Conservation (phyloP, 2,797 vertebrate species). For the Anomalospiza imberbis region DNA sequence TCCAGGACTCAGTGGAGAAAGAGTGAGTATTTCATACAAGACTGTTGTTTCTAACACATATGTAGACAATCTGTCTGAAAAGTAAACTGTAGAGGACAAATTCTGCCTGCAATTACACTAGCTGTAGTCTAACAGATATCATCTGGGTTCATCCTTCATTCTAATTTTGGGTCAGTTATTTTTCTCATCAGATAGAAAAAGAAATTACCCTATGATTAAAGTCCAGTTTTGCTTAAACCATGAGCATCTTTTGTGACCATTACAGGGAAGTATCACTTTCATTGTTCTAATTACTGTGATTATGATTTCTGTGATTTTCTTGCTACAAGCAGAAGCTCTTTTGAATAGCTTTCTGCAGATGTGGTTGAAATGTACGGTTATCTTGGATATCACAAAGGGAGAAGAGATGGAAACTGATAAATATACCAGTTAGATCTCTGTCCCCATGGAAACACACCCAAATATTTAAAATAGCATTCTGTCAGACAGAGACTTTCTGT, state of each 20-base stretch:
- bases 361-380: not conserved
- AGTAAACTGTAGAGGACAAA: not conserved
- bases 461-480: conserved; percentile 48
- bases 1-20: conserved; percentile 65
- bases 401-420: conserved; percentile 19
- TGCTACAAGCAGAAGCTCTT: not conserved
- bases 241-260: not conserved
- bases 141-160: not conserved
- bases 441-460: conserved; percentile 32
- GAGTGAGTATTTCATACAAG: conserved; percentile 59
- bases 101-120: not conserved
- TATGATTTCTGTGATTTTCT: not conserved
- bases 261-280: not conserved
- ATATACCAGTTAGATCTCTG: not conserved
- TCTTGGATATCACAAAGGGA: not conserved
- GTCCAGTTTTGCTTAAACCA: not conserved
- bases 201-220: not conserved
- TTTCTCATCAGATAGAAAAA: not conserved
- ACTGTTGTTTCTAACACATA: not conserved
- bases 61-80: not conserved
- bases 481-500: conserved; percentile 7
- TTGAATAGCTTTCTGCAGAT: not conserved
- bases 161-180: not conserved
- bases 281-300: not conserved
- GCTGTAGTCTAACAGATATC: not conserved